Conservation (phyloP, 1,140 invertebrate species). For the Drosophila burlai region DNA sequence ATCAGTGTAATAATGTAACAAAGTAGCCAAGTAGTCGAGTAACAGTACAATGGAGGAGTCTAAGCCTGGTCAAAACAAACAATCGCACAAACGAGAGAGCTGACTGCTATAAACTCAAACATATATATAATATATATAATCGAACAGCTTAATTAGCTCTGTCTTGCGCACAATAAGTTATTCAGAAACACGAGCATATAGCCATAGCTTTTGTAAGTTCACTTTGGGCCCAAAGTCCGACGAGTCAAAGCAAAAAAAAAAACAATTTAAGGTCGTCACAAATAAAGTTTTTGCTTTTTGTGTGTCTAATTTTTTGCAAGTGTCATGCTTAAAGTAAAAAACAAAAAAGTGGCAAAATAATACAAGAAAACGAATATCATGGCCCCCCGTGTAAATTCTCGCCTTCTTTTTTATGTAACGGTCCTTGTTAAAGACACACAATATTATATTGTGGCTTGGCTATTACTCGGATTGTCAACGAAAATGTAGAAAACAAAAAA, state of each 20-base stretch:
- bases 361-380: conserved; percentile 16
- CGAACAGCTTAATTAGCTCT: conserved; percentile 75
- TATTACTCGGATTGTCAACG: conserved; percentile 5
- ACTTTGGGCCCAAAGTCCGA: conserved; percentile 41
- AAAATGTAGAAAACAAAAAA: background rate
- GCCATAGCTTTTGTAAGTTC: background rate
- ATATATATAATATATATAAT: conserved; percentile 22
- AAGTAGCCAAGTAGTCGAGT: background rate
- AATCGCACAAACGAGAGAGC: conserved; percentile 43
- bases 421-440: conserved; percentile 57
- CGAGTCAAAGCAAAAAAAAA: conserved; percentile 72
- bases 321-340: conserved; percentile 53
- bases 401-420: conserved; percentile 68
- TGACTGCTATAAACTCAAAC: background rate
- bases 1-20: conserved; percentile 10
- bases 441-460: conserved; percentile 36
- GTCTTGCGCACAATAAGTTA: conserved; percentile 23
- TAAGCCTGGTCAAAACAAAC: conserved; percentile 37
- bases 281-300: conserved; percentile 41
- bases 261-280: conserved; percentile 74
- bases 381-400: conserved; percentile 19
- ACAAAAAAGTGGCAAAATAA: conserved; percentile 18
- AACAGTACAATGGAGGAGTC: conserved; percentile 31
- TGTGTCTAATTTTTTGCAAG: conserved; percentile 26
- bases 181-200: conserved; percentile 31